Percentiles rank a stretch among this genome's conserved stretches.
Conservation (phyloP, 2,888 invertebrate genomes). For the Machimus rusticus region DNA sequence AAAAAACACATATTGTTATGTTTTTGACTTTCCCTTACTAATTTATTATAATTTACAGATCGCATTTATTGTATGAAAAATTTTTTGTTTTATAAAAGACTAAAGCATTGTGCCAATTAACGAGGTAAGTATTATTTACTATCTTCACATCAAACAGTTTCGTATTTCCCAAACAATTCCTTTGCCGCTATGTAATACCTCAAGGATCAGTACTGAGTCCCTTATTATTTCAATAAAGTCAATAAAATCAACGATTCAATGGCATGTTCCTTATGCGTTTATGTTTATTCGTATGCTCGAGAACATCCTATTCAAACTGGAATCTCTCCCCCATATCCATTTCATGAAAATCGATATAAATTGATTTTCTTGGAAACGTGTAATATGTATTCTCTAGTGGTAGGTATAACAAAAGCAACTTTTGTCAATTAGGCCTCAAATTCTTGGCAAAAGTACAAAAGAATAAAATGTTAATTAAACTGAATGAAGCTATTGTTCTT, state of each 20-base stretch:
- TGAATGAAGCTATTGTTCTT: neutral
- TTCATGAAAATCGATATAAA: neutral
- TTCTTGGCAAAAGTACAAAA: neutral
- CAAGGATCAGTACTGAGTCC: neutral
- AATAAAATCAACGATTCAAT: neutral
- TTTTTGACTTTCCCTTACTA: too few species aligned
- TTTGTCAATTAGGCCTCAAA: neutral
- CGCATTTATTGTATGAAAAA: too few species aligned
- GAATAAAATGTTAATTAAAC: neutral
- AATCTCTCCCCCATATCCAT: neutral
- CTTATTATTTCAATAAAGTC: neutral
- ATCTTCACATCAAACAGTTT: neutral
- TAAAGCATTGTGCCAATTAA: neutral
- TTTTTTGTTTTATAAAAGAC: neutral
- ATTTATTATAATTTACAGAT: too few species aligned
- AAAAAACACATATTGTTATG: too few species aligned
- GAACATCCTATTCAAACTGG: neutral
- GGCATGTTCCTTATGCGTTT: neutral
- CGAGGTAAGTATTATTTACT: neutral
- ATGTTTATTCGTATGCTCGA: neutral
- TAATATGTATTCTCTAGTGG: neutral
- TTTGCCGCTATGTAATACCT: neutral
- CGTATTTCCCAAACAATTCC: neutral
- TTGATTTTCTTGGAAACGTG: neutral
- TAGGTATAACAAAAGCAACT: neutral